Percentiles rank a stretch among this genome's conserved stretches.
Evolutionary conservation across 2,888 invertebrate genomes (phyloP).

Genomic region (Diadegma fenestrale): DNA sequence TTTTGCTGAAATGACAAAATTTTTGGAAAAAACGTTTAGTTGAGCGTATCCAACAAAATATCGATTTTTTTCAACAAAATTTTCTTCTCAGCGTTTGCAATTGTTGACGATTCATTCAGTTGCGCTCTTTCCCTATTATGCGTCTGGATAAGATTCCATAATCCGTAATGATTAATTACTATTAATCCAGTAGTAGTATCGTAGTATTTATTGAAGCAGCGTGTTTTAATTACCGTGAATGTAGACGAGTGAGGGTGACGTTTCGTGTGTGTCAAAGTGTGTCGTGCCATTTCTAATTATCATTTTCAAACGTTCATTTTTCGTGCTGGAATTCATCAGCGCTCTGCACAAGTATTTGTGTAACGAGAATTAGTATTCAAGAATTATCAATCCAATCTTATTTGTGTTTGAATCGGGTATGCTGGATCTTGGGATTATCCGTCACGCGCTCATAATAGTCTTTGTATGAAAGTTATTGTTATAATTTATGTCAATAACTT

Average conservation of each 20-base stretch:
- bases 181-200: conserved; percentile 53
- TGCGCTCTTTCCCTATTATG: conserved; percentile 50
- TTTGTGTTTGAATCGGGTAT: conserved; percentile 9
- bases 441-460: not conserved
- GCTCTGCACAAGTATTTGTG: conserved; percentile 45
- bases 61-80: no score
- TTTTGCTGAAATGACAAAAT: no score
- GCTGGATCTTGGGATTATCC: conserved; percentile 16
- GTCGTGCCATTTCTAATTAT: conserved; percentile 47
- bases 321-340: conserved; percentile 36
- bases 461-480: not conserved
- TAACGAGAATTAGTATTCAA: conserved; percentile 41
- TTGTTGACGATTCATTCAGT: conserved; percentile 42
- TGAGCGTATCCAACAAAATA: no score
- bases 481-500: not conserved
- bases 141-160: conserved; percentile 34
- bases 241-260: conserved; percentile 39
- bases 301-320: conserved; percentile 33
- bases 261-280: conserved; percentile 45
- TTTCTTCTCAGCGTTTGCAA: conserved; percentile 6
- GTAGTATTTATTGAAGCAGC: conserved; percentile 50
- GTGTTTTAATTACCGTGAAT: conserved; percentile 47
- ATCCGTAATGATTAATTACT: conserved; percentile 51
- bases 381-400: conserved; percentile 35
- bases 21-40: no score